A percentile compares a stretch with the other conserved stretches of the same genome.
These are phyloP conservation scores for Peucedramus taeniatus DNA, from an alignment of 2,113 vertebrate genomes.

Conservation along the genomic window DNA sequence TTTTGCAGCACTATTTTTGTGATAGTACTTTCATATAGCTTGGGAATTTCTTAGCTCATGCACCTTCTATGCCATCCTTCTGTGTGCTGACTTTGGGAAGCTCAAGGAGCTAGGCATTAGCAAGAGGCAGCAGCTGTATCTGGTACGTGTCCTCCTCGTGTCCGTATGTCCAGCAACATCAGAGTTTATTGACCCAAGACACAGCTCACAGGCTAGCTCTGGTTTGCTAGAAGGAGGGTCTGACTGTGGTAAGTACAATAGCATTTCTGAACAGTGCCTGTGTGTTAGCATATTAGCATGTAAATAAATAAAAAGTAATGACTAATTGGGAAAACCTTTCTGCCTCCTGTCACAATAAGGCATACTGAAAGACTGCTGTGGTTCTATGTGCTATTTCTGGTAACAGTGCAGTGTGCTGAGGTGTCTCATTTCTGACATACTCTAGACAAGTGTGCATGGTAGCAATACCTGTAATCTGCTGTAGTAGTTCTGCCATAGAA, in stretches of 20 bases:
- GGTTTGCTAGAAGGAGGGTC: background rate
- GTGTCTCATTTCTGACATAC: background rate
- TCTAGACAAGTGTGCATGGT: background rate
- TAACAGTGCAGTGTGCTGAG: background rate
- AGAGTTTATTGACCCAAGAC: background rate
- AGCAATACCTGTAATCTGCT: background rate
- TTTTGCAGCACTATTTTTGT: background rate
- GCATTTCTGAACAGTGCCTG: background rate
- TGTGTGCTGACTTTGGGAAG: background rate
- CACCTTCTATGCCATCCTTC: background rate
- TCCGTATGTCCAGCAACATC: background rate
- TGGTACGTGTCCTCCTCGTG: background rate
- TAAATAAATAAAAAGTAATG: background rate
- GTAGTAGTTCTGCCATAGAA: background rate
- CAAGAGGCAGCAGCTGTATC: background rate
- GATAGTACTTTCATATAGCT: background rate
- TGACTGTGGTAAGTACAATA: background rate
- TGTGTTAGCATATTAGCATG: background rate
- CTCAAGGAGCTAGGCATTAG: background rate
- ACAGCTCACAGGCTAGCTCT: background rate
- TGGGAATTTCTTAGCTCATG: background rate
- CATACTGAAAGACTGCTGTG: background rate
- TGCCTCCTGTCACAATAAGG: background rate
- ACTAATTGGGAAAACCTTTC: background rate
- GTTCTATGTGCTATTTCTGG: background rate